Conservation (phyloP, 2,888 invertebrate species). For the Drosophila tripunctata region DNA sequence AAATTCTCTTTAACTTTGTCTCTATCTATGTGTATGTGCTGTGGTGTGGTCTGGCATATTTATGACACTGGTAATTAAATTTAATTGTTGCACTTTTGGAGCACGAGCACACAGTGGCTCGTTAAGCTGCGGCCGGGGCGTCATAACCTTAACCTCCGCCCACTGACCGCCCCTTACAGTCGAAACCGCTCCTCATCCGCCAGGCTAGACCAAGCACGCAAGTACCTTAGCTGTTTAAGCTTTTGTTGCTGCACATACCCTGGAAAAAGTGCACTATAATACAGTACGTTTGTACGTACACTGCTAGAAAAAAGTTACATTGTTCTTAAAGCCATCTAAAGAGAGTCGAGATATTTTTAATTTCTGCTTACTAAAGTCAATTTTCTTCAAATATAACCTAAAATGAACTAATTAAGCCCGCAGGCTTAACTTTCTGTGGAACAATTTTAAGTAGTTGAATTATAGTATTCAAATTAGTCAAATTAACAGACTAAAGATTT, state of each 20-base stretch:
- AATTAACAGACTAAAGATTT: no score
- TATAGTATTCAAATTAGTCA: no score
- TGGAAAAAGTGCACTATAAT: not conserved
- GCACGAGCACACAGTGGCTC: conserved; percentile 55
- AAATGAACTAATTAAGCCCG: no score
- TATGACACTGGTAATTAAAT: conserved; percentile 80
- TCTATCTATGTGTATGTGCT: conserved; percentile 22
- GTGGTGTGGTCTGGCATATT: conserved; percentile 70
- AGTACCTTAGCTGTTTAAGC: conserved; percentile 28
- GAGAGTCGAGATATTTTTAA: no score
- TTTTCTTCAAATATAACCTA: no score
- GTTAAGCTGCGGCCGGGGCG: conserved; percentile 55
- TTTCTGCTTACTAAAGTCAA: no score
- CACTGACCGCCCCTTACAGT: not conserved
- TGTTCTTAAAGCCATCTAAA: no score
- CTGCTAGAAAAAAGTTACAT: no score
- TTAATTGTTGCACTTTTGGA: conserved; percentile 77
- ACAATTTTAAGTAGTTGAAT: no score
- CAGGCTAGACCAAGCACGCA: conserved; percentile 58
- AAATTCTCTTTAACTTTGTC: not conserved
- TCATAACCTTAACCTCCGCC: conserved; percentile 35
- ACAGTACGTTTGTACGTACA: no score
- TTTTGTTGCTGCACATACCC: conserved; percentile 25
- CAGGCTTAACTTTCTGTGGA: no score
- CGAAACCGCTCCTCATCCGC: not conserved